Conservation (phyloP, 2,797 vertebrate genomes). For the Eurystomus glaucurus region DNA sequence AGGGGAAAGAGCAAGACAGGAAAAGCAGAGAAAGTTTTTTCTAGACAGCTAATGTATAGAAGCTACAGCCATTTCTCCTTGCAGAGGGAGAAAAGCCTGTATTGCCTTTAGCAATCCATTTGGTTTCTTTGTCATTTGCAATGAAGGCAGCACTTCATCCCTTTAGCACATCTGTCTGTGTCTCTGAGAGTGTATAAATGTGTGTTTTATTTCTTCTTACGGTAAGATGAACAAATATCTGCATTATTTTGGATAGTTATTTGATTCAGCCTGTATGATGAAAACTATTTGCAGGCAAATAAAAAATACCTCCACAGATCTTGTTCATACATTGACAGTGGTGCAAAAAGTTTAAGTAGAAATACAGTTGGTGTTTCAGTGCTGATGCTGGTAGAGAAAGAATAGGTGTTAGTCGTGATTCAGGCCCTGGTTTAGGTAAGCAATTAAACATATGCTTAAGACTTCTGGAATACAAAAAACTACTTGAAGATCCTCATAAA, state of each 20-base stretch:
- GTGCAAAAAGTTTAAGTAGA: background rate
- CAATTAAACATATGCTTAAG: background rate
- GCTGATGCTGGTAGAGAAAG: background rate
- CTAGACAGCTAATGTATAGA: background rate
- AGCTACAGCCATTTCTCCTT: slow-evolving; percentile 11
- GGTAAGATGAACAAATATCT: slow-evolving; percentile 44
- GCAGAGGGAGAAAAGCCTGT: background rate
- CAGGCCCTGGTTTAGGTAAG: background rate
- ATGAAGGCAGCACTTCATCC: slow-evolving; percentile 40
- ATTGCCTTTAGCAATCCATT: slow-evolving; percentile 53
- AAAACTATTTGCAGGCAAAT: background rate
- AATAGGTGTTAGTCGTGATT: background rate
- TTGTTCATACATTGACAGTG: background rate
- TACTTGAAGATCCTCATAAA: background rate
- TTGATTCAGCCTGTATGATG: background rate
- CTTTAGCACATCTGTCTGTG: background rate
- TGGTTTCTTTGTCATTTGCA: slow-evolving; percentile 52
- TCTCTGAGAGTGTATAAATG: background rate
- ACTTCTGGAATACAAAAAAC: background rate
- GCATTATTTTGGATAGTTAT: slow-evolving; percentile 21
- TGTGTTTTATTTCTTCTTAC: slow-evolving; percentile 31
- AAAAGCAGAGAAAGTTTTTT: slow-evolving; percentile 19
- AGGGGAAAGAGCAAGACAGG: background rate
- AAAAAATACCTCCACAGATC: background rate
- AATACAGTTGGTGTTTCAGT: background rate